Conservation (phyloP, 1,140 invertebrate species). For the Diprion similis region DNA sequence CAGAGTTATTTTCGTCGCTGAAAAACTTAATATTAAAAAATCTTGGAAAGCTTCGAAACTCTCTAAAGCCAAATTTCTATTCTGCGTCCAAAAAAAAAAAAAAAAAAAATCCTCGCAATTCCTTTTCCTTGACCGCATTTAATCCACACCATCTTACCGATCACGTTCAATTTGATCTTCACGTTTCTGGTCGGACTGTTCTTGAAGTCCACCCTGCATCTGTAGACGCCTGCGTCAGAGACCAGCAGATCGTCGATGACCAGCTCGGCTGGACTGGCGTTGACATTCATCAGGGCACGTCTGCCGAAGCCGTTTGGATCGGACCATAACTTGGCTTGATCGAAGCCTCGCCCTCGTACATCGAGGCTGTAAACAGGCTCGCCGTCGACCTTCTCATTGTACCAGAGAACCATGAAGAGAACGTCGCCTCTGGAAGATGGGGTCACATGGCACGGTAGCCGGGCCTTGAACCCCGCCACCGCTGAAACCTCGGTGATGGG, state of each 20-base stretch:
- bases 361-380: constrained; percentile 58
- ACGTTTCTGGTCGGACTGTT: constrained; percentile 75
- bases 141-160: constrained; percentile 66
- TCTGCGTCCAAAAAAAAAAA: no score
- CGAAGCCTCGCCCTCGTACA: constrained; percentile 55
- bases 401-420: constrained; percentile 76
- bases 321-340: constrained; percentile 63
- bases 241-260: constrained; percentile 64
- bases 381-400: constrained; percentile 67
- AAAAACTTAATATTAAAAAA: no score
- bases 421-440: constrained; percentile 66
- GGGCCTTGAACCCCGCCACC: constrained; percentile 68
- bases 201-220: constrained; percentile 78
- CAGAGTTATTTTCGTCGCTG: no score
- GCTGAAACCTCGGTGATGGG: constrained; percentile 65
- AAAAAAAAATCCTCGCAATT: no score
- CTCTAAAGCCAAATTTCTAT: no score
- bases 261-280: constrained; percentile 63
- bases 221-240: constrained; percentile 73
- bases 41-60: no score
- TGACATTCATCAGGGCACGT: constrained; percentile 64
- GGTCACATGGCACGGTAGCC: constrained; percentile 70
- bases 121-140: no score
- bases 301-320: constrained; percentile 72
- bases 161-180: constrained; percentile 75